Percentiles rank a stretch among this genome's conserved stretches.
Evolutionary conservation across 2,797 vertebrate species (phyloP).

Genomic region (Buceros bicornis): DNA sequence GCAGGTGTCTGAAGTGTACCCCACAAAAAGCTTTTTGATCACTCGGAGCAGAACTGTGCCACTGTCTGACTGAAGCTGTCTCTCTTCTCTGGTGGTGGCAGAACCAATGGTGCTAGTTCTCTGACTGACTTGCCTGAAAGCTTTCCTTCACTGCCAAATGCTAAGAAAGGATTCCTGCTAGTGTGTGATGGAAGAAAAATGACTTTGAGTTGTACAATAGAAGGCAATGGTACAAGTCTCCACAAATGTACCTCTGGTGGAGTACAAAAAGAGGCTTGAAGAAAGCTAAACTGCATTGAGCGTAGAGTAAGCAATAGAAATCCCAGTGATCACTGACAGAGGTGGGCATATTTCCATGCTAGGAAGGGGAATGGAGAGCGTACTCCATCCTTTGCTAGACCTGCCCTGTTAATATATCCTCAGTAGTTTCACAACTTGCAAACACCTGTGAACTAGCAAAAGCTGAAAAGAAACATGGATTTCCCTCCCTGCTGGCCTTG

Average conservation of each 20-base stretch:
- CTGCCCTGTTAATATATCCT: background rate
- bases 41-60: background rate
- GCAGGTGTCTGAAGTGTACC: background rate
- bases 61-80: background rate
- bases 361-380: background rate
- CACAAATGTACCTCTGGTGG: background rate
- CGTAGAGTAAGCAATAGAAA: background rate
- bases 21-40: background rate
- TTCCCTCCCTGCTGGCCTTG: slow-evolving; percentile 23
- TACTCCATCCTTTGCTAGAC: background rate
- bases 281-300: background rate
- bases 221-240: background rate
- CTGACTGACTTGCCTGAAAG: background rate
- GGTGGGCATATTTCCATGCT: background rate
- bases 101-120: background rate
- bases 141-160: background rate
- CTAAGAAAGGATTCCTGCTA: background rate
- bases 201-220: background rate
- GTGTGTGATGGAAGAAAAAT: background rate
- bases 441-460: background rate
- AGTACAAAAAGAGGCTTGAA: background rate
- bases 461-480: background rate
- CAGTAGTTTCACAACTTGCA: background rate
- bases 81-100: background rate
- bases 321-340: background rate